Evolutionary conservation across 2,888 invertebrate genomes (phyloP).

Genomic region (Aquatica leii): DNA sequence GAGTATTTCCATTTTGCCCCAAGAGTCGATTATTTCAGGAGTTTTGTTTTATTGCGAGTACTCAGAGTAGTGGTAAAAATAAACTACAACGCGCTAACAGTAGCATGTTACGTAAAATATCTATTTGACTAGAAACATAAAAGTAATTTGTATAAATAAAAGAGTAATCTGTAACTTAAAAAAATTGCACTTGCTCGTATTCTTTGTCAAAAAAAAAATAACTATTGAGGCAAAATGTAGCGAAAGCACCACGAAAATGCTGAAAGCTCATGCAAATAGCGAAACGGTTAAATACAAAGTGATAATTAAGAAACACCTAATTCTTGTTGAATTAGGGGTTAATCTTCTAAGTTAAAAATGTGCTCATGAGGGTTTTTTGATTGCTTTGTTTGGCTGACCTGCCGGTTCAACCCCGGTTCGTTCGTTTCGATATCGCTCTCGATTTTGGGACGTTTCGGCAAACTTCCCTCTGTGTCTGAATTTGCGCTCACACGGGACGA

Average conservation of each 20-base stretch:
- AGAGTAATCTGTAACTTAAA: too few relatives aligned
- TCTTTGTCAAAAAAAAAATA: too few relatives aligned
- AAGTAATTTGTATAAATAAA: too few relatives aligned
- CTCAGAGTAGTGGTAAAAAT: too few relatives aligned
- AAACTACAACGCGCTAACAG: too few relatives aligned
- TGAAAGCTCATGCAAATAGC: constrained; percentile 3
- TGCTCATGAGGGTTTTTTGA: constrained; percentile 29
- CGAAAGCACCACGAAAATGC: neutral
- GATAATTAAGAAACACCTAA: constrained; percentile 20
- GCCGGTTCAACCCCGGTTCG: constrained; percentile 53
- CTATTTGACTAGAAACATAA: too few relatives aligned
- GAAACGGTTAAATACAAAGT: constrained; percentile 12
- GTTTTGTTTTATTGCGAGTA: too few relatives aligned
- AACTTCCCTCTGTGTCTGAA: constrained; percentile 44
- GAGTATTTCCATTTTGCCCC: too few relatives aligned
- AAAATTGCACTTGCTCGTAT: too few relatives aligned
- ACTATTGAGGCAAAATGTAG: constrained; percentile 4
- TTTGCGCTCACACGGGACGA: constrained; percentile 44
- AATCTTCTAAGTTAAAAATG: constrained; percentile 22
- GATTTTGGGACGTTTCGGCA: constrained; percentile 53
- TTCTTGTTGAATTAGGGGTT: constrained; percentile 11
- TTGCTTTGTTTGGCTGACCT: constrained; percentile 57
- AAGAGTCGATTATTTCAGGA: too few relatives aligned
- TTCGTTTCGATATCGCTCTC: constrained; percentile 54
- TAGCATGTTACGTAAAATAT: too few relatives aligned